Evolutionary conservation across 2,113 vertebrate species (phyloP), one percentile per base, ranked within the genome.

Genomic region (Chaenogobius annularis): DNA sequence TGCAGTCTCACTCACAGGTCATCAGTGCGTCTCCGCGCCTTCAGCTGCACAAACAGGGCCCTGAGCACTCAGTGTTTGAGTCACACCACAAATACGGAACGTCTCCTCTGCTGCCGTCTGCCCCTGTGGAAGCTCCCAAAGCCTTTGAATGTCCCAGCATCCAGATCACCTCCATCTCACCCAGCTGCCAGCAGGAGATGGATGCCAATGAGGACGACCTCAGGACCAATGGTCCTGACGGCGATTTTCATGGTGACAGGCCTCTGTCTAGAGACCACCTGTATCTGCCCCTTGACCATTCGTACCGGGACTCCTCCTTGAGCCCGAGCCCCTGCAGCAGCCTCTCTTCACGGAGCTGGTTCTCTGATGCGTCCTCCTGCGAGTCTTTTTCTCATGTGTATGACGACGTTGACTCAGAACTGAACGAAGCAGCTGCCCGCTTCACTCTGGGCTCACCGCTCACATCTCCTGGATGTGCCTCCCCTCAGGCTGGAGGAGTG

Each of bases 131-230:
- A 88, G 94, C 94, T 81, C 94, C 95, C 67, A 99, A 98, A 88
- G 93, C 96, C 69, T 99, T 99, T 69, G 96, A 98, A 83, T 99
- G 97, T 80, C 97, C 97, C 67, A 99, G 97, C 87, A 99, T 99
- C 91, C 97, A 99, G 86, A 99, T 99, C 85, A 99, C 97, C 74
- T 98, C 97, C 4, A 99, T 99, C 87, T 99, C 97, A 56, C 97
- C 97, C 20, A 98, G 96, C 83, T 99, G 97, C 94, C 97, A 97
- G 85, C 97, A 98, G 90, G 97, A 96, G 78, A 94, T 97, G 93
- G 96, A 96, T 88, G 87, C 91, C 81, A 95, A 22, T 64, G 95
- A 96, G 84, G 93, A 94, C 71, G 94, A 95, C 66, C 85, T 96
- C 73, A 93, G 94, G 73, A 90, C 93, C 77, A 96, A 96, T 71